These are phyloP conservation scores for Harpegnathos saltator DNA, from an alignment of 1,140 invertebrate species.

Conservation along the genomic window DNA sequence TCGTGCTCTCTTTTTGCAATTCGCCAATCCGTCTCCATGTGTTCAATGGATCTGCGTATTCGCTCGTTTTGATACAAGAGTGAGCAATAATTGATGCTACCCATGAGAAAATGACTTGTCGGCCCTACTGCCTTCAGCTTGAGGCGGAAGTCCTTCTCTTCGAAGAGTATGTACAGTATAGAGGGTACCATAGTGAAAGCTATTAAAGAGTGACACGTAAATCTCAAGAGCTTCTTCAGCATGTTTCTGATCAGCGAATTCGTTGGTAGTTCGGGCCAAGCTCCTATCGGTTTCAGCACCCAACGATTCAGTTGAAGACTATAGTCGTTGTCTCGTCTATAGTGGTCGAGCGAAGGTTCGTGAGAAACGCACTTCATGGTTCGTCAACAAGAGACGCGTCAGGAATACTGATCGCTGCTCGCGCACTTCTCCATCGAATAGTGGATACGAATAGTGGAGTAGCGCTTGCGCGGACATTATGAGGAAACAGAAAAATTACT, in stretches of 20 bases:
- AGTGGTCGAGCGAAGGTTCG: background rate
- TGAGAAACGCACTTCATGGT: slow-evolving; percentile 2
- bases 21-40: slow-evolving; percentile 75
- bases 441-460: background rate
- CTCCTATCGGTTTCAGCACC: slow-evolving; percentile 50
- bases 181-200: slow-evolving; percentile 15
- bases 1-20: slow-evolving; percentile 27
- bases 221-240: background rate
- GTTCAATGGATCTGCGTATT: slow-evolving; percentile 73
- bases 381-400: background rate
- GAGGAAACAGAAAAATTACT: slow-evolving; percentile 13
- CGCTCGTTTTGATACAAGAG: slow-evolving; percentile 64
- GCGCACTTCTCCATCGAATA: background rate
- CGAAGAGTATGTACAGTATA: slow-evolving; percentile 51
- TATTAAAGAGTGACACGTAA: slow-evolving; percentile 30
- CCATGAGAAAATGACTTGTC: slow-evolving; percentile 75
- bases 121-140: slow-evolving; percentile 75
- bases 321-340: slow-evolving; percentile 36
- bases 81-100: slow-evolving; percentile 74
- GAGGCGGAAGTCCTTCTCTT: slow-evolving; percentile 67
- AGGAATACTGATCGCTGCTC: background rate
- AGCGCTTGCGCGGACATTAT: slow-evolving; percentile 17
- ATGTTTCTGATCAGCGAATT: background rate
- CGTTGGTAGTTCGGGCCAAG: slow-evolving; percentile 27
- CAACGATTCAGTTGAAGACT: slow-evolving; percentile 58